A percentile compares a stretch with the other conserved stretches of the same genome.
Evolutionary conservation across 1,140 invertebrate species (phyloP).

Genomic region (Harlomillsia oculata): DNA sequence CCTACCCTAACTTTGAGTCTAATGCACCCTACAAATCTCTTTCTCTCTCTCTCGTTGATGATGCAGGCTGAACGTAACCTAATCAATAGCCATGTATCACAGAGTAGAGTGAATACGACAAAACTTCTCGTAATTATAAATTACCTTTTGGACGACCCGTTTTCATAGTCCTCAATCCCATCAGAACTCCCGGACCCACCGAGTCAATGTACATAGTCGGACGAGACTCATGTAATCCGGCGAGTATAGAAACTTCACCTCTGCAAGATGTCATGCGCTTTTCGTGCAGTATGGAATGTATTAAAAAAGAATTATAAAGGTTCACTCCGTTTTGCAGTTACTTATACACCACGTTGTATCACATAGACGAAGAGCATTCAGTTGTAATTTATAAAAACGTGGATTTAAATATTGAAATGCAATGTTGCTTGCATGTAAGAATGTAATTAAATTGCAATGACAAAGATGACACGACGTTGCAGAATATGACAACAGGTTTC

Average conservation of each 20-base stretch:
- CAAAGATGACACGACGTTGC: too few relatives aligned
- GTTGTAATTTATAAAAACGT: not conserved
- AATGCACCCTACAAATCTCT: not conserved
- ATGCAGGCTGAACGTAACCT: not conserved
- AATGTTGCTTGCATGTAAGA: too few relatives aligned
- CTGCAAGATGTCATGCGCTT: not conserved
- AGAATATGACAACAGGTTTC: too few relatives aligned
- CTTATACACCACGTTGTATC: not conserved
- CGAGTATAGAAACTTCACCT: not conserved
- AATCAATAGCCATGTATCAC: not conserved
- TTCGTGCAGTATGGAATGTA: not conserved
- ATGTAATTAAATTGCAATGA: too few relatives aligned
- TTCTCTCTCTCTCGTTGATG: not conserved
- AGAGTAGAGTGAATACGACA: not conserved
- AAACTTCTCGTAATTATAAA: not conserved
- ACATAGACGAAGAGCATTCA: not conserved
- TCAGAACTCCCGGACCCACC: slow-evolving; percentile 31
- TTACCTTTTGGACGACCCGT: slow-evolving; percentile 34
- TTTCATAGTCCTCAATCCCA: slow-evolving; percentile 35
- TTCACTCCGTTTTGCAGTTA: too few relatives aligned
- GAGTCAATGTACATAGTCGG: slow-evolving; percentile 35
- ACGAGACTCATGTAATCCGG: not conserved
- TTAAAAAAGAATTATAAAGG: not conserved
- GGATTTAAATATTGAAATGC: too few relatives aligned
- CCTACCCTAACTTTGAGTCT: slow-evolving; percentile 9